These are phyloP conservation scores for Actinia tenebrosa DNA, from an alignment of 64 coral and sea anemone species.

Conservation along the genomic window DNA sequence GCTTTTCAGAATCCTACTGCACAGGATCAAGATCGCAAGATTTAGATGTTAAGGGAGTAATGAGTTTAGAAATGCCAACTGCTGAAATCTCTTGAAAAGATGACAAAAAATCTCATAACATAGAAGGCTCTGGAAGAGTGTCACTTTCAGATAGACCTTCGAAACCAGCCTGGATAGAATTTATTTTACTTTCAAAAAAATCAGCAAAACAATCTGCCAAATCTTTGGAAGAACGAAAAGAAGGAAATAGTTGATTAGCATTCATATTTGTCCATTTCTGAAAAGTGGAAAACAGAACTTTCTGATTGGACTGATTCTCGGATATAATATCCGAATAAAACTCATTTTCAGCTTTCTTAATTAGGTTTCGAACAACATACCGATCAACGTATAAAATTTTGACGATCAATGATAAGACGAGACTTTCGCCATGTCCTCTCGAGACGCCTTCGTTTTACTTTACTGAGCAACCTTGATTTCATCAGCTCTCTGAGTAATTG, in stretches of 20 bases:
- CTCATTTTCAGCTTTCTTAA: background rate
- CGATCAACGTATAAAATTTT: constrained; percentile 25
- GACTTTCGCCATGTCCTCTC: constrained; percentile 23
- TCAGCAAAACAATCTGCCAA: constrained; percentile 4
- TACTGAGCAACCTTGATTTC: constrained; percentile 11
- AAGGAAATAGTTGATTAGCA: background rate
- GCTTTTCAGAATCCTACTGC: too few species aligned
- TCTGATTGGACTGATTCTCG: constrained; percentile 16
- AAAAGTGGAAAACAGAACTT: constrained; percentile 16
- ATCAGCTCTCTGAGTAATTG: background rate
- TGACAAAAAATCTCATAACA: too few species aligned
- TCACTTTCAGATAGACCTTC: background rate
- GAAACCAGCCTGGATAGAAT: background rate
- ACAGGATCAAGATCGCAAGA: too few species aligned
- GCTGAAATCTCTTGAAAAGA: too few species aligned
- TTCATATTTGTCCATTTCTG: background rate
- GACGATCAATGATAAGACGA: background rate
- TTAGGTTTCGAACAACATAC: constrained; percentile 4
- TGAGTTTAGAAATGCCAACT: too few species aligned
- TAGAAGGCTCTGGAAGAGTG: too few species aligned
- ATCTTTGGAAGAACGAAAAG: background rate
- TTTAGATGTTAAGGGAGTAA: too few species aligned
- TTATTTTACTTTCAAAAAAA: background rate
- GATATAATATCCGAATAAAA: constrained; percentile 7
- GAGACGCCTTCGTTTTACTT: constrained; percentile 16